Base-by-base conservation (phyloP, 2,888 invertebrate species). In the Phanerotoma sp. region DNA sequence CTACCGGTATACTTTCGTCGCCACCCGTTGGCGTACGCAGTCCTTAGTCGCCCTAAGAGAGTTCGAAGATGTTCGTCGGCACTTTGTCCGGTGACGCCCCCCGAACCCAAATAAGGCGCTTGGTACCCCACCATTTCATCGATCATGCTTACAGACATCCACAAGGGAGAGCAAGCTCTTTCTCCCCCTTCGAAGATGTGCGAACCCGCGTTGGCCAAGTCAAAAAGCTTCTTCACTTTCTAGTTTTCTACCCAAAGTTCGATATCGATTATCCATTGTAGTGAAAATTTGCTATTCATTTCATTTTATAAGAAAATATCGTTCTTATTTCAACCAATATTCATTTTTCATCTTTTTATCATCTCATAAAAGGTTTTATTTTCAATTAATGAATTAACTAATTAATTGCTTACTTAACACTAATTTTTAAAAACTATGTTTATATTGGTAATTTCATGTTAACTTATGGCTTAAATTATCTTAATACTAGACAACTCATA, bases 61-160 rank as follows among this genome's bases (percentile, higher is more conserved):
- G 54, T 54, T 46, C 57, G 55, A 61, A 56, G 56, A 42, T 49
- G 48, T 40, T 40, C 59, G 53, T 54, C 64, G 68, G 61, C 66
- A 63, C 51, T 55, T 60, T 60, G 56, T 63, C 57, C 56, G 67
- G 65, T 63, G 66, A 70, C 71, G 72, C 71, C 67, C 69, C 70
- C 70, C 62, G 69, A 64, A 70, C 66, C 73, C 73, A 74, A 74
- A 74, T 74, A 73, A 73, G 75, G 74, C 66, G 67, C 68, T 69
- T 40, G 65, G 62, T 61, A 47, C 56, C 65, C 64, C 67, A 63
- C 66, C 67, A 57, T 38, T 28, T 13, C 32, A 25, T n/a, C 40
- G 15, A 10, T 22, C 16, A 38, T 21, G 16, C 33, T 45, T 21
- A 28, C 16, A 38, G 15, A 49, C 25, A 38, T 11, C 16, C 28